Base-by-base conservation (phyloP, 2,888 invertebrate species). In the Esperia sulphurella region DNA sequence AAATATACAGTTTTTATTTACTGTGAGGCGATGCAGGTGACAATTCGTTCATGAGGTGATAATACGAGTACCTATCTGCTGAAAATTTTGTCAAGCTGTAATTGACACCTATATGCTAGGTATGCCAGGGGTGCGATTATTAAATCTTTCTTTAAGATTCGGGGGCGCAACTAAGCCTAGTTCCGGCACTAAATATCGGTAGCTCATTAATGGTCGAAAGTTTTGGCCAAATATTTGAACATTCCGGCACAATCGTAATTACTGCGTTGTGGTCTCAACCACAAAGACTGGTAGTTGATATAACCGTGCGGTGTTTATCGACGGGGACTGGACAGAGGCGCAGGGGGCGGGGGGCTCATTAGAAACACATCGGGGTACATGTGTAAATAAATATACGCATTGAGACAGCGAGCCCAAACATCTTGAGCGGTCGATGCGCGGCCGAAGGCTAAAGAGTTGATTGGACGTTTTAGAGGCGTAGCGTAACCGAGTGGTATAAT, bases 131-230 rank as follows among this genome's bases (percentile, higher is more conserved):
- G 2, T 21, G 21, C 21, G 21, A 21, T 21, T 2, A 3, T 21
- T 5, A 3, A 21, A 3, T 3, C 5, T 21, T 21, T 21, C 21
- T 21, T 5, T 21, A 5, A 5, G 21, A 21, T 21, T 21, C 21
- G 21, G 21, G 21, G 21, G 21, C 21, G 21, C 21, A 21, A 21
- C 21, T 3, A 5, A 21, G 21, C 21, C 21, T 21, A 21, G 21
- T 21, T 21, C 21, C 21, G 21, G 21, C 21, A 21, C 21, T 31
- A 31, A 10, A 74, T 81, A 82, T 80, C 83, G 83, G 88, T 83
- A 88, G 87, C 85, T 83, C 78, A 83, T 82, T 87, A 88, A 83
- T 75, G 79, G 83, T 78, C 57, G 83, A 87, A 86, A 87, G 85
- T 86, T 86, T 85, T 71, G 74, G 65, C 55, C 66, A 87, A 88